Percentiles rank a stretch among this genome's conserved stretches.
Conservation (phyloP, 2,113 vertebrate species). For the Barbus barbus region DNA sequence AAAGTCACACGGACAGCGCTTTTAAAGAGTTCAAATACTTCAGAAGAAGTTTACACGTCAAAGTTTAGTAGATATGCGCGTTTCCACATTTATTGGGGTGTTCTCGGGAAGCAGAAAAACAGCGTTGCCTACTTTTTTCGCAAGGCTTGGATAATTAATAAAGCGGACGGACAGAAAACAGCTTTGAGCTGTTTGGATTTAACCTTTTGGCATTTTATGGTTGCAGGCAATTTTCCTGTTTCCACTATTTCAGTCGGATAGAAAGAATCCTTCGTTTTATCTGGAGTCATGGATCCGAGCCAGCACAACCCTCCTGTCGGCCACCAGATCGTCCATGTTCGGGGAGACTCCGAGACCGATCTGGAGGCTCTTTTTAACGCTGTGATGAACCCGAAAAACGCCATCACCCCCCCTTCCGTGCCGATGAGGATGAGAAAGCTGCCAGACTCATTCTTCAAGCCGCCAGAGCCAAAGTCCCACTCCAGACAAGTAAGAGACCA, state of each 20-base stretch:
- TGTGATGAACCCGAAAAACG: slow-evolving; percentile 94
- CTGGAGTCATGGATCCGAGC: slow-evolving; percentile 77
- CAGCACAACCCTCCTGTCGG: slow-evolving; percentile 85
- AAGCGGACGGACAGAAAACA: slow-evolving; percentile 35
- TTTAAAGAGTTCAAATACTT: slow-evolving; percentile 8
- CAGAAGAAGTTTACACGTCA: slow-evolving; percentile 56
- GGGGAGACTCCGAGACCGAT: slow-evolving; percentile 95
- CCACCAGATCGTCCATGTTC: slow-evolving; percentile 92
- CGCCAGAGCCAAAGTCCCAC: slow-evolving; percentile 94
- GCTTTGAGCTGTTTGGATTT: slow-evolving; percentile 28
- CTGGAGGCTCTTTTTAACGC: slow-evolving; percentile 95
- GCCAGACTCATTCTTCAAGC: slow-evolving; percentile 97
- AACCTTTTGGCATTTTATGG: slow-evolving; percentile 24
- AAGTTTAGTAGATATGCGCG: slow-evolving; percentile 70
- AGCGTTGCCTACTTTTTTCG: slow-evolving; percentile 46
- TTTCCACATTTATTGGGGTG: slow-evolving; percentile 69
- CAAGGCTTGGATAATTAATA: slow-evolving; percentile 68
- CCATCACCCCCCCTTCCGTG: slow-evolving; percentile 83
- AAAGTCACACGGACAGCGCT: neutral
- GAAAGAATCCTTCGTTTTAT: slow-evolving; percentile 36
- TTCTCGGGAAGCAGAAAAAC: slow-evolving; percentile 61
- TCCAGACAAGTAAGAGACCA: slow-evolving; percentile 86
- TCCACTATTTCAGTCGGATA: slow-evolving; percentile 15
- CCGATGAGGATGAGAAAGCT: slow-evolving; percentile 96
- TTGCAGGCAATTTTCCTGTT: slow-evolving; percentile 16